A percentile compares a stretch with the other conserved stretches of the same genome.
Evolutionary conservation across 2,797 vertebrate species (phyloP).

Genomic region (Hybognathus amarus): DNA sequence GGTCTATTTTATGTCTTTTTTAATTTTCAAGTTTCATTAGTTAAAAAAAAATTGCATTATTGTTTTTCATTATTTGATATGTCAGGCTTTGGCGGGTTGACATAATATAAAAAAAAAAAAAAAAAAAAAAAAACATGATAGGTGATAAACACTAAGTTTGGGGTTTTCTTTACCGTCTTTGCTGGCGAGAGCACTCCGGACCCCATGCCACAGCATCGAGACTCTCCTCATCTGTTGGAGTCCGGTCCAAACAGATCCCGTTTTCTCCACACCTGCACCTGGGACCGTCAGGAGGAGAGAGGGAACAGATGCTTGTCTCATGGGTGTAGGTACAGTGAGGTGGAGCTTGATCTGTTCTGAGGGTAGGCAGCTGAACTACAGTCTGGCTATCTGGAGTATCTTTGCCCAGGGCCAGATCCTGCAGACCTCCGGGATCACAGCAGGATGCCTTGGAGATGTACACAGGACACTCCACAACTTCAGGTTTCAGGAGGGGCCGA

Average conservation of each 20-base stretch:
- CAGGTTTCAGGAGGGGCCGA: conserved; percentile 77
- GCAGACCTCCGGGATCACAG: conserved; percentile 43
- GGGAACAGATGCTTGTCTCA: conserved; percentile 62
- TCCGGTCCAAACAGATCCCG: conserved; percentile 71
- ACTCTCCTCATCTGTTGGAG: conserved; percentile 86
- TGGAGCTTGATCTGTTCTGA: conserved; percentile 63
- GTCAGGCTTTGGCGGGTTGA: not conserved
- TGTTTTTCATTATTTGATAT: not conserved
- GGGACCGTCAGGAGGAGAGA: conserved; percentile 63
- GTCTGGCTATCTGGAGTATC: conserved; percentile 58
- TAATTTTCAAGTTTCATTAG: not conserved
- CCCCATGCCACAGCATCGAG: conserved; percentile 76
- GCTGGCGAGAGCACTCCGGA: conserved; percentile 71
- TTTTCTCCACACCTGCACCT: conserved; percentile 73
- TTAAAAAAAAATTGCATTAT: too few species aligned
- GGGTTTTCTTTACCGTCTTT: conserved; percentile 72
- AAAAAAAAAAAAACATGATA: not conserved
- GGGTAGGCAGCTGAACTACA: conserved; percentile 55
- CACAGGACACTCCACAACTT: conserved; percentile 53
- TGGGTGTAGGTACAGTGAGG: conserved; percentile 61
- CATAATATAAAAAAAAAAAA: too few species aligned
- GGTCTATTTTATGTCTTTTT: not conserved
- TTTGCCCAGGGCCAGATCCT: conserved; percentile 63
- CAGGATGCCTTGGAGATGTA: conserved; percentile 62
- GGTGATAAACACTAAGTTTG: conserved; percentile 32